Evolutionary conservation across 2,888 invertebrate species (phyloP).

Genomic region (Xestia rhomboidea): DNA sequence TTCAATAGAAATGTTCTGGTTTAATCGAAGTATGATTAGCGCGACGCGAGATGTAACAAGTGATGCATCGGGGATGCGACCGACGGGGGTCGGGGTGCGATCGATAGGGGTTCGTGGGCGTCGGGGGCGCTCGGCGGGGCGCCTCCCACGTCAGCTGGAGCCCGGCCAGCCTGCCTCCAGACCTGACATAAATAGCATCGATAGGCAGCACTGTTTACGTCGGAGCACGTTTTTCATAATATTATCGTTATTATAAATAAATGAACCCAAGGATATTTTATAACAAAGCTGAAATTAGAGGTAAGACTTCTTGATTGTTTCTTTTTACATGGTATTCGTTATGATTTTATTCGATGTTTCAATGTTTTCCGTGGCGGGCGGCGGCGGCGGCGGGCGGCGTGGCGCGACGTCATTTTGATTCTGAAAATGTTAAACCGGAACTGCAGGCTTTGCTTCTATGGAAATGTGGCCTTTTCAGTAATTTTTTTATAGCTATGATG

Average conservation of each 20-base stretch:
- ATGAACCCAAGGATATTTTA: constrained; percentile 8
- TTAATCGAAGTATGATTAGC: constrained; percentile 51
- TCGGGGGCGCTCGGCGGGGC: constrained; percentile 61
- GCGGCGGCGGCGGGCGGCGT: not conserved
- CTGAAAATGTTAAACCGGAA: constrained; percentile 20
- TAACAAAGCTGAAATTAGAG: constrained; percentile 3
- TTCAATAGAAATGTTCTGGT: constrained; percentile 19
- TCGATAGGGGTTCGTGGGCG: constrained; percentile 71
- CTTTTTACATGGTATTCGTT: constrained; percentile 1
- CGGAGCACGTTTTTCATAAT: constrained; percentile 46
- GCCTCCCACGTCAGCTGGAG: constrained; percentile 77
- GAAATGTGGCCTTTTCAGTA: not conserved
- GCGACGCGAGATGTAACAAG: constrained; percentile 84
- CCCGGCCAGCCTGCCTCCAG: constrained; percentile 71
- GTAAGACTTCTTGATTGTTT: constrained; percentile 28
- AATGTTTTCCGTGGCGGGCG: constrained; percentile 6
- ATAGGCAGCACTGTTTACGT: constrained; percentile 55
- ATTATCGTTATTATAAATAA: constrained; percentile 28
- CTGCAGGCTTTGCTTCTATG: constrained; percentile 3
- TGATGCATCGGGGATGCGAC: constrained; percentile 82
- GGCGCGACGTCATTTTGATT: not conserved
- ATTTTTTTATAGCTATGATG: not conserved
- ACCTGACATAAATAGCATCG: constrained; percentile 70
- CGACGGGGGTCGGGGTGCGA: constrained; percentile 72
- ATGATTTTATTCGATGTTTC: constrained; percentile 18